Percentiles rank a stretch among this genome's conserved stretches.
Evolutionary conservation across 1,140 invertebrate genomes (phyloP).

Genomic region (Arctopsyche grandis): DNA sequence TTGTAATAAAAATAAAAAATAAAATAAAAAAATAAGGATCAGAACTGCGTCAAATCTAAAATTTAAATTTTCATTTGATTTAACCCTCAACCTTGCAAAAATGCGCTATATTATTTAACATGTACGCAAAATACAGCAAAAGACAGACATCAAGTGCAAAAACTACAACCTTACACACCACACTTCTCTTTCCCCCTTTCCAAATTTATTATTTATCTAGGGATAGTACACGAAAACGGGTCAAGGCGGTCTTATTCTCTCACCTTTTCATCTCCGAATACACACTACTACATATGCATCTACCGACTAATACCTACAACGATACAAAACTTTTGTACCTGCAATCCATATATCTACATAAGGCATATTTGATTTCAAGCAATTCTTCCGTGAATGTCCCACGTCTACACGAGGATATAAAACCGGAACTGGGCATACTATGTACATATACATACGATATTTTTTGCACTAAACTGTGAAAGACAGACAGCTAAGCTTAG

Average conservation of each 20-base stretch:
- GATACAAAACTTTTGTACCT: background rate
- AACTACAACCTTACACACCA: slow-evolving; percentile 2
- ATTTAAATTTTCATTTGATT: no score
- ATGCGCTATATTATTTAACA: no score
- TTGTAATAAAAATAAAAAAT: no score
- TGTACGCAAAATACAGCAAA: no score
- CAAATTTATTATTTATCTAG: slow-evolving; percentile 1
- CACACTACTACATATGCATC: background rate
- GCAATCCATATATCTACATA: background rate
- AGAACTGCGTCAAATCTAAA: no score
- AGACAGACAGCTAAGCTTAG: no score
- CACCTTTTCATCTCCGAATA: background rate
- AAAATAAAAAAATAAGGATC: no score
- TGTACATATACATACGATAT: background rate
- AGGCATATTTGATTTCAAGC: no score
- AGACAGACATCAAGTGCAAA: no score
- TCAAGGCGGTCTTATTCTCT: slow-evolving; percentile 19
- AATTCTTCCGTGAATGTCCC: no score
- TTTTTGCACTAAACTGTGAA: no score
- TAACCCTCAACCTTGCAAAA: no score
- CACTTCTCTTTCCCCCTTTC: background rate
- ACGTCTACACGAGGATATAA: background rate
- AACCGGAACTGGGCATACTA: background rate
- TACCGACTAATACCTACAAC: background rate
- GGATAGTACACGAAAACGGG: slow-evolving; percentile 8